These are phyloP conservation scores for Anticlea derivata DNA, from an alignment of 2,888 invertebrate species.

Conservation along the genomic window DNA sequence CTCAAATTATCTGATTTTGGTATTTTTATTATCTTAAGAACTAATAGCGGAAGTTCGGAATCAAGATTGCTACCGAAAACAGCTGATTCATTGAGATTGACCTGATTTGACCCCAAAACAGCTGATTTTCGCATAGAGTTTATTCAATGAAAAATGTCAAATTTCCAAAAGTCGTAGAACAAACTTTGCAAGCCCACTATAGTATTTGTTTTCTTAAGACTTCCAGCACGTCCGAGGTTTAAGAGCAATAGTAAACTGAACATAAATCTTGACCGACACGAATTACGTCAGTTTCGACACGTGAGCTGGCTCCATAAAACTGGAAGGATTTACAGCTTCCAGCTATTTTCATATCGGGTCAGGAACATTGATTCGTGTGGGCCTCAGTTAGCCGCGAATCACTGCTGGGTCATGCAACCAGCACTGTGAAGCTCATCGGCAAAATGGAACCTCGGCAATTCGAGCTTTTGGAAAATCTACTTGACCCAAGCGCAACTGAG, in stretches of 20 bases:
- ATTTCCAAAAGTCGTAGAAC: too few relatives aligned
- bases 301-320: constrained; percentile 59
- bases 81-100: too few relatives aligned
- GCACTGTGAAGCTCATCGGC: constrained; percentile 29
- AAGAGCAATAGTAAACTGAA: constrained; percentile 48
- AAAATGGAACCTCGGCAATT: constrained; percentile 42
- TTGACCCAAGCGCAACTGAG: constrained; percentile 28
- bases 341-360: constrained; percentile 77
- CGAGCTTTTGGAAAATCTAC: constrained; percentile 32
- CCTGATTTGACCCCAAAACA: too few relatives aligned
- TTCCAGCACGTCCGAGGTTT: constrained; percentile 17
- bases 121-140: too few relatives aligned
- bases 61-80: too few relatives aligned
- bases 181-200: too few relatives aligned
- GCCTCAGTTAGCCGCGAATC: constrained; percentile 61
- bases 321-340: constrained; percentile 63
- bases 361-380: constrained; percentile 50
- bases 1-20: too few relatives aligned
- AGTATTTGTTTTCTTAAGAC: not conserved
- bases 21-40: too few relatives aligned
- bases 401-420: constrained; percentile 44
- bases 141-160: too few relatives aligned
- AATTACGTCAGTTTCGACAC: constrained; percentile 67
- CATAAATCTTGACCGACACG: constrained; percentile 48
- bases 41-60: too few relatives aligned